Percentiles rank a stretch among this genome's conserved stretches.
Conservation (phyloP, 2,888 invertebrate species). For the Caenorhabditis angaria region DNA sequence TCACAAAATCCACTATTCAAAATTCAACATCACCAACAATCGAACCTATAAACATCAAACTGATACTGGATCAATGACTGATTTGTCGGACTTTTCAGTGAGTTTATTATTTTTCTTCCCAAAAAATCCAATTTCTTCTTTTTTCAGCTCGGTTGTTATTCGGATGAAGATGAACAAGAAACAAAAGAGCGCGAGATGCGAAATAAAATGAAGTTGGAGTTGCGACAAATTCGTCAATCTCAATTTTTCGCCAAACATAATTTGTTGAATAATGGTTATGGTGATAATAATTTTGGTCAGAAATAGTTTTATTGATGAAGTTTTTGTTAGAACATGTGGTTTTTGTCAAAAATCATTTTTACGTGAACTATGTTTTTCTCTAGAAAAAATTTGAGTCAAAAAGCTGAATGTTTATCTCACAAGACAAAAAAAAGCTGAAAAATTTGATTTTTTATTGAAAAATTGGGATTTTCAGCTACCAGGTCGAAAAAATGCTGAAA, state of each 20-base stretch:
- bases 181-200: not conserved
- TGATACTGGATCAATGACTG: slow-evolving; percentile 7
- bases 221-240: not conserved
- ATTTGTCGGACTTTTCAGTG: slow-evolving; percentile 6
- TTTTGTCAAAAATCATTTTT: not conserved
- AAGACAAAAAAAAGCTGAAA: too few species aligned
- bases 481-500: too few species aligned
- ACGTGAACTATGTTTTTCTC: not conserved
- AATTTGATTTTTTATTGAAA: too few species aligned
- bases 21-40: not conserved
- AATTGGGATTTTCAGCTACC: too few species aligned
- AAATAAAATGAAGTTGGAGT: not conserved
- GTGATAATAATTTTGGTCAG: too few species aligned
- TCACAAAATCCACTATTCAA: not conserved
- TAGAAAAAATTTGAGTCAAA: not conserved
- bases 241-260: not conserved
- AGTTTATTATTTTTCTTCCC: not conserved
- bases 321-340: too few species aligned
- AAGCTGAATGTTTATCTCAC: not conserved
- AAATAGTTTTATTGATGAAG: too few species aligned
- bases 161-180: not conserved
- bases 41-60: not conserved
- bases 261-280: too few species aligned
- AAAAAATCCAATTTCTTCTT: too few species aligned
- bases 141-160: slow-evolving; percentile 6